These are phyloP conservation scores for Ctenosaura bakeri DNA, from an alignment of 2,797 vertebrate genomes.

Conservation along the genomic window DNA sequence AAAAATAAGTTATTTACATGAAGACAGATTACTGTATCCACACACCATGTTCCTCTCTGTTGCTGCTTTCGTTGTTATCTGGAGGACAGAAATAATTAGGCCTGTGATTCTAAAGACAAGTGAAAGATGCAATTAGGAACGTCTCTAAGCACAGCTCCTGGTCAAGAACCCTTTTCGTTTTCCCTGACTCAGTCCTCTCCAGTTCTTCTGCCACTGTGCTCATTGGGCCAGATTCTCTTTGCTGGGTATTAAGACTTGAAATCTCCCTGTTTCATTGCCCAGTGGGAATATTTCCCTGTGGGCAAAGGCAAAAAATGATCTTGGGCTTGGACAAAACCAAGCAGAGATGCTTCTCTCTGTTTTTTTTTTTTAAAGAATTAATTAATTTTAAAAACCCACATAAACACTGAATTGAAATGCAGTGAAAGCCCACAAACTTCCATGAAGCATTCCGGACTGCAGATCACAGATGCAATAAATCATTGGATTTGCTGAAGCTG, in stretches of 20 bases:
- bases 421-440: background rate
- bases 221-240: conserved; percentile 23
- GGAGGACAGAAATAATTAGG: conserved; percentile 70
- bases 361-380: background rate
- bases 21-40: conserved; percentile 60
- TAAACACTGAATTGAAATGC: too few species aligned
- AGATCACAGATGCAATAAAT: background rate
- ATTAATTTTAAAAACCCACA: background rate
- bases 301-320: conserved; percentile 56
- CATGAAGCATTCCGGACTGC: background rate
- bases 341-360: background rate
- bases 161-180: conserved; percentile 48
- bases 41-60: conserved; percentile 50
- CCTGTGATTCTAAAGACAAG: conserved; percentile 63
- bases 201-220: conserved; percentile 28
- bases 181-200: conserved; percentile 38
- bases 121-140: conserved; percentile 61
- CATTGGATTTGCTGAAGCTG: background rate
- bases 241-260: conserved; percentile 38
- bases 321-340: conserved; percentile 35
- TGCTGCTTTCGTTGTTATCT: conserved; percentile 30
- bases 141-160: conserved; percentile 54
- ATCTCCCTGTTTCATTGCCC: conserved; percentile 14
- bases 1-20: conserved; percentile 57
- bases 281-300: conserved; percentile 23